Base-by-base conservation (phyloP, 2,113 vertebrate genomes). In the Heterochromis multidens region DNA sequence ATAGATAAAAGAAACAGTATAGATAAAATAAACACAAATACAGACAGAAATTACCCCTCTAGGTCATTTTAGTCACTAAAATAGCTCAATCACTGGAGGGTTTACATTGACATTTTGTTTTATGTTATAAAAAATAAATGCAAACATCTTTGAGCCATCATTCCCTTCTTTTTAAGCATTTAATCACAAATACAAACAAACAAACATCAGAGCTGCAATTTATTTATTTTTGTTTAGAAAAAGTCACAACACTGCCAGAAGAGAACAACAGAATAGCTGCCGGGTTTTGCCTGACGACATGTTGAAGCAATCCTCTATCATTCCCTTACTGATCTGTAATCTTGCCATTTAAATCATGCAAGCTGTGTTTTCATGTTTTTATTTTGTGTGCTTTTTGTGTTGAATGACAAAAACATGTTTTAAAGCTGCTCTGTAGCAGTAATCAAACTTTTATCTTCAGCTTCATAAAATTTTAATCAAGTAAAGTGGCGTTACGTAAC, bases 381-480 rank as follows among this genome's bases (percentile, higher is more conserved):
- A 14, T 54, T 52, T 52, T 33, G 25, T 43, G 7, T 77, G 52
- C 23, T 54, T 29, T 13, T 21, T 29, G 35, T 72, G 31, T 13
- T 81, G 25, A 54, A 54, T 52, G 46, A 19, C 6, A 74, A 74
- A 54, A 74, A 31, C 27, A 21, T 40, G 56, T n/a, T 23, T 43
- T 8, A 54, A 54, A 31, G 19, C 27, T 77, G 54, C 58, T 80
- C 54, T 43, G 74, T 80, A 25, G 37, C 70, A 31, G 7, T 13
- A 21, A 88, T 80, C 17, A 91, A 87, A 85, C 1, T 46, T 87
- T 83, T 37, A 87, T 80, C 6, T 29, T 57, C 14, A 40, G n/a
- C 49, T 49, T 31, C 67, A 85, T 90, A 6, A 46, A 82, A 77
- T 79, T 81, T 83, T 89, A 84, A 88, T 81, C 13, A 70, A 78